These are phyloP conservation scores for Saturnia pavonia DNA, from an alignment of 2,888 invertebrate species.

Conservation along the genomic window DNA sequence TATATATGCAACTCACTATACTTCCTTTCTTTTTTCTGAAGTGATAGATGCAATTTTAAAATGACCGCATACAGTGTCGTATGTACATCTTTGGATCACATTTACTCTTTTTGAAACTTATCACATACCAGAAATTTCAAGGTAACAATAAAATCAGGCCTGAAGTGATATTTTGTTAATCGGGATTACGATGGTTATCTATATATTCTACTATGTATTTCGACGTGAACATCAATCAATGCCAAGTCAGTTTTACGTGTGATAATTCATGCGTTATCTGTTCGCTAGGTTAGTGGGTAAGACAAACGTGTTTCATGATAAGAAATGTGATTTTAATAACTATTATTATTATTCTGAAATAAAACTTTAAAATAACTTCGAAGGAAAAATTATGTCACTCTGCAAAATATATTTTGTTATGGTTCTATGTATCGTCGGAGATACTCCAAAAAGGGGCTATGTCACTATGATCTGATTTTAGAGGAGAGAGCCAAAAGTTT, in stretches of 20 bases:
- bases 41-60: background rate
- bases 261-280: constrained; percentile 43
- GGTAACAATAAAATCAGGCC: constrained; percentile 23
- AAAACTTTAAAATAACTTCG: background rate
- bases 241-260: constrained; percentile 41
- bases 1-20: too few relatives aligned
- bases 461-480: too few relatives aligned
- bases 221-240: constrained; percentile 56
- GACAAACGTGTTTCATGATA: constrained; percentile 41
- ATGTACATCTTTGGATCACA: too few relatives aligned
- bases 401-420: too few relatives aligned
- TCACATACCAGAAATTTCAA: constrained; percentile 19
- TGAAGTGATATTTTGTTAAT: constrained; percentile 21
- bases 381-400: background rate
- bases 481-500: too few relatives aligned
- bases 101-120: constrained; percentile 1
- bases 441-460: too few relatives aligned
- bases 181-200: constrained; percentile 28
- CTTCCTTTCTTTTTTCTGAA: too few relatives aligned
- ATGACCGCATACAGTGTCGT: too few relatives aligned
- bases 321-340: constrained; percentile 2
- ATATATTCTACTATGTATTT: constrained; percentile 28
- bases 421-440: too few relatives aligned
- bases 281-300: constrained; percentile 69
- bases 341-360: constrained; percentile 19